Evolutionary conservation across 2,797 vertebrate species (phyloP).

Genomic region (Premnoplex brunnescens): DNA sequence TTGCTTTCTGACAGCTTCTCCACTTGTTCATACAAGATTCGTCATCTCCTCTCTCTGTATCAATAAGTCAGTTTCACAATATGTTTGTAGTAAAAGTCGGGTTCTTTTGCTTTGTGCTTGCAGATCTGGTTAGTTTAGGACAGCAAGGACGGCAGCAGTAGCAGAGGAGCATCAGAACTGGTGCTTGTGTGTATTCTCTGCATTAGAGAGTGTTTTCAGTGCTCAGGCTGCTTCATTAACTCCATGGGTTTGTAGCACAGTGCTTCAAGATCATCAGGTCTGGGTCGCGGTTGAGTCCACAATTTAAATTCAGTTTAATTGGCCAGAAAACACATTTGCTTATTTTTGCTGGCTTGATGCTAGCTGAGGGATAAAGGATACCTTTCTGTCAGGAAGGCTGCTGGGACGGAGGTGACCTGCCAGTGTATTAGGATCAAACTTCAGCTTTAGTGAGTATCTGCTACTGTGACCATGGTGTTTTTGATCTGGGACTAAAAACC

Average conservation of each 20-base stretch:
- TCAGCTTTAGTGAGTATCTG: neutral
- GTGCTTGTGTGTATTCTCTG: neutral
- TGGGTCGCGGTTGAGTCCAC: neutral
- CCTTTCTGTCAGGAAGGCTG: neutral
- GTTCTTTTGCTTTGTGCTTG: neutral
- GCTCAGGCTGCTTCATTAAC: neutral
- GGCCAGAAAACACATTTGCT: neutral
- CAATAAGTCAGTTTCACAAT: neutral
- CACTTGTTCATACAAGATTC: neutral
- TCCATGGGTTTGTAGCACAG: neutral
- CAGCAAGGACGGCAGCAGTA: neutral
- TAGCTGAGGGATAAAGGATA: neutral
- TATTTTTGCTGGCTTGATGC: neutral
- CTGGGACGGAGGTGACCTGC: neutral
- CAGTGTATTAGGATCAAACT: neutral
- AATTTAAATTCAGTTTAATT: neutral
- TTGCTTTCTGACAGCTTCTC: neutral
- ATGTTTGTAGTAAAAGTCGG: neutral
- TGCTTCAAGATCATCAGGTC: neutral
- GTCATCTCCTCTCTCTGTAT: neutral
- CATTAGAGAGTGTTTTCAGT: neutral
- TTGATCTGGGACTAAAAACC: neutral
- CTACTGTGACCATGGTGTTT: fast-evolving
- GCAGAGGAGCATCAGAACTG: neutral
- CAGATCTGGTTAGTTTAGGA: neutral